phyloP scores from a whole-genome alignment of 1,140 invertebrate genomes.

The Chionoecetes opilio region DNA sequence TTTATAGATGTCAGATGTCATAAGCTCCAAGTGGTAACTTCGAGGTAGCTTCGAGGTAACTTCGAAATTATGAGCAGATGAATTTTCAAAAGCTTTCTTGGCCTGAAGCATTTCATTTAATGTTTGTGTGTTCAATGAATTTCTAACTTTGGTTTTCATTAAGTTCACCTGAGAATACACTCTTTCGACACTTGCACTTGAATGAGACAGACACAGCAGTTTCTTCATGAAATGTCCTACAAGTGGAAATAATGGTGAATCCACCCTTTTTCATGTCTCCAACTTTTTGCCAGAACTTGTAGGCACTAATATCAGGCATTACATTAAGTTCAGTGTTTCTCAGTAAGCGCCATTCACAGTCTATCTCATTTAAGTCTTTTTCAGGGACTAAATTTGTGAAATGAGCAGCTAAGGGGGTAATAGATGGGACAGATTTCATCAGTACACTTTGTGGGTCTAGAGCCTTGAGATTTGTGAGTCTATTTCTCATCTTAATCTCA shows the following conservation, averaged over 20 bases:
- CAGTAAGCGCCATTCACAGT: slow-evolving; percentile 47
- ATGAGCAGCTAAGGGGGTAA: slow-evolving; percentile 46
- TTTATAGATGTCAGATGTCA: too few relatives aligned
- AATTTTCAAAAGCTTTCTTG: too few relatives aligned
- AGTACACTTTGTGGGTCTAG: slow-evolving; percentile 39
- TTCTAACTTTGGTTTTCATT: too few relatives aligned
- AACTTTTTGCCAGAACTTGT: slow-evolving; percentile 28
- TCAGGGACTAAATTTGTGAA: slow-evolving; percentile 54
- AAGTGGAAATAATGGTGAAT: slow-evolving; percentile 63
- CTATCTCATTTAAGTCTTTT: slow-evolving; percentile 43
- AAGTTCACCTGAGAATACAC: slow-evolving; percentile 50
- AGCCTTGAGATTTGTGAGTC: slow-evolving; percentile 37
- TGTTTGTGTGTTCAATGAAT: slow-evolving; percentile 33
- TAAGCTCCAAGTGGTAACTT: too few relatives aligned
- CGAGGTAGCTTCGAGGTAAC: too few relatives aligned
- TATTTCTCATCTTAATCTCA: too few relatives aligned
- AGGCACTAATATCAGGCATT: background rate
- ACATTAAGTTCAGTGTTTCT: slow-evolving; percentile 23
- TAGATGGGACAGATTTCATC: slow-evolving; percentile 39
- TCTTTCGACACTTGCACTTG: slow-evolving; percentile 66
- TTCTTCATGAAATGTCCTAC: slow-evolving; percentile 57
- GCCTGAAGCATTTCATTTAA: too few relatives aligned
- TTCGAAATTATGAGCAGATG: too few relatives aligned
- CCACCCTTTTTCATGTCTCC: slow-evolving; percentile 21
- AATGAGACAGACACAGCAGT: slow-evolving; percentile 57